Conservation (phyloP, 2,797 vertebrate species). For the Crenichthys baileyi region DNA sequence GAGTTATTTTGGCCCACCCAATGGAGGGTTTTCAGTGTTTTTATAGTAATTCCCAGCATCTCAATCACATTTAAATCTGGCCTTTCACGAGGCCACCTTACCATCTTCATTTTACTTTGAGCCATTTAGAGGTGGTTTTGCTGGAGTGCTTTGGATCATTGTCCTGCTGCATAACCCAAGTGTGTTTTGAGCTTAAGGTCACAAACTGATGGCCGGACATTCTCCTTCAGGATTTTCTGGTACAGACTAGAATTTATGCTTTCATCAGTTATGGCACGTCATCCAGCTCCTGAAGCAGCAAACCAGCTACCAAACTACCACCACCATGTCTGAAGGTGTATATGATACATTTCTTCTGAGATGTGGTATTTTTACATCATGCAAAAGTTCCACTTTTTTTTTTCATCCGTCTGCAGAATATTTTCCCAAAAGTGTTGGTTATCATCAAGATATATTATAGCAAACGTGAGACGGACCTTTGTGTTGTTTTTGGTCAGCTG, state of each 20-base stretch:
- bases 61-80: background rate
- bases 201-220: background rate
- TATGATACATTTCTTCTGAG: background rate
- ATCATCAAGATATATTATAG: background rate
- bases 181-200: background rate
- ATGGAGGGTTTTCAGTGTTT: background rate
- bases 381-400: background rate
- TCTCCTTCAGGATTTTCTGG: background rate
- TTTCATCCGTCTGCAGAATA: background rate
- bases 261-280: background rate
- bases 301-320: background rate
- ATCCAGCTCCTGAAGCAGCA: background rate
- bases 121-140: background rate
- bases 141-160: background rate
- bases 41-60: background rate
- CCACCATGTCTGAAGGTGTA: background rate
- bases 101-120: background rate
- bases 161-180: slow-evolving; percentile 2
- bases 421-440: background rate
- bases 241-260: background rate
- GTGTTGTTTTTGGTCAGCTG: background rate
- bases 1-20: background rate
- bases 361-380: background rate
- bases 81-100: background rate
- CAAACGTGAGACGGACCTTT: background rate